Base-by-base conservation (phyloP, 2,888 invertebrate species). In the Cephalotes varians region DNA sequence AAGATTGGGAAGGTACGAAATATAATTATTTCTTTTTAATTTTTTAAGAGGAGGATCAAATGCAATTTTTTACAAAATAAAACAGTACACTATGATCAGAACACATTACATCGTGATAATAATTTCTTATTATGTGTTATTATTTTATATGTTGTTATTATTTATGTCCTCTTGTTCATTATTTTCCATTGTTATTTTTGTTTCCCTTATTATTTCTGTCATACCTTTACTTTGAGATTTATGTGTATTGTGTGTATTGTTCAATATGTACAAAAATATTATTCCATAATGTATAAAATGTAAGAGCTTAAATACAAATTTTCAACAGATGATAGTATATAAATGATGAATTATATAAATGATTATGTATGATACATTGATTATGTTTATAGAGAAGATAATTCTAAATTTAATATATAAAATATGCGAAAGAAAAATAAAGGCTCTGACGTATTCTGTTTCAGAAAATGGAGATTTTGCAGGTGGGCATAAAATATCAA, bases 1-100 rank as follows among this genome's bases (percentile, higher is more conserved):
- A 89, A 85, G 74, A 34, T 88, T 25, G 86, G 91, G 83, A 93
- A 94, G 94, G 94, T 94, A 94, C 91, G 88, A 65, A 28, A 81
- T 73, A 10, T 3, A 44, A 60, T 67, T 69, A 37, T 84, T 88
- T 82, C 73, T 64, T 83, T 86, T 83, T 82, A 40, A 56, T 85
- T 84, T 85, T 86, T 82, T 51, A 62, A 54, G 47, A 47, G 0
- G 4, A 31, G 10, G 0, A 69, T n/a, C 6, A 44, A 34, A 5
- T 18, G 28, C 6, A 21, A 76, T 0, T 44, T 58, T 34, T 31
- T 47, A 5, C 18, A 4, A 64, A 62, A 73, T 15, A 25, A 18
- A 67, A 71, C 34, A 54, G 12, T 25, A 79, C 51, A 69, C 18
- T 2, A 40, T 34, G 7, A 12, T 65, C 67, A 76, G n/a, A 44